A percentile compares a stretch with the other conserved stretches of the same genome.
These are phyloP conservation scores for Spilosoma lubricipeda DNA, from an alignment of 2,888 invertebrate species.

Conservation along the genomic window DNA sequence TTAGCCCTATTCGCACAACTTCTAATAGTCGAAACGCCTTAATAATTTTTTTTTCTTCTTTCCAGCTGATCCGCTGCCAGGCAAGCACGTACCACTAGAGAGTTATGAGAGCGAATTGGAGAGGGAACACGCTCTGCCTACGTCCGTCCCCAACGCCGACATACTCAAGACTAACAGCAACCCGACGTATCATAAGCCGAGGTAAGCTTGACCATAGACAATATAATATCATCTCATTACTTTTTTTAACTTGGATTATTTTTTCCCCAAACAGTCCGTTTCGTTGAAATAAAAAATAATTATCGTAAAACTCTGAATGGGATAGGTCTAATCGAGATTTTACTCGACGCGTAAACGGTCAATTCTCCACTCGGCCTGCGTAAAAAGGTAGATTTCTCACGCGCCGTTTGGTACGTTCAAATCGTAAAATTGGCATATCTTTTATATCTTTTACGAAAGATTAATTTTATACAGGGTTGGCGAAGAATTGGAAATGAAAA, in stretches of 20 bases:
- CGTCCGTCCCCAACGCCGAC: conserved; percentile 92
- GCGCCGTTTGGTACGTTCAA: conserved; percentile 45
- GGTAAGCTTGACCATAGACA: conserved; percentile 64
- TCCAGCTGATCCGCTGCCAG: conserved; percentile 84
- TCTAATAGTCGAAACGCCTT: background rate
- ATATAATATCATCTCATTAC: background rate
- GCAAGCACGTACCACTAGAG: conserved; percentile 84
- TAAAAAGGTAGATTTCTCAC: conserved; percentile 58
- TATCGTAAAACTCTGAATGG: conserved; percentile 52
- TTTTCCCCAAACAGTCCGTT: conserved; percentile 23
- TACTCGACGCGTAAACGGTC: conserved; percentile 42
- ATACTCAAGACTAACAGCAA: conserved; percentile 92
- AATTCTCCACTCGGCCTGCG: conserved; percentile 35
- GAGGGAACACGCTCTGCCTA: conserved; percentile 90
- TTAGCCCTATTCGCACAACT: background rate
- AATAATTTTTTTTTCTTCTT: conserved; percentile 48
- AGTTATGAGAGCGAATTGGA: conserved; percentile 90
- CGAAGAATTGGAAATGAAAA: conserved; percentile 8
- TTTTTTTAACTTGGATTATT: background rate
- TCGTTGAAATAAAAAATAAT: conserved; percentile 54
- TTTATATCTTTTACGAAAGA: conserved; percentile 52
- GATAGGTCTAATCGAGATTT: conserved; percentile 41
- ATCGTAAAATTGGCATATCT: conserved; percentile 56
- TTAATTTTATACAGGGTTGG: conserved; percentile 36
- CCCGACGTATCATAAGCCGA: conserved; percentile 91